phyloP scores from a whole-genome alignment of 2,797 vertebrate species.

The Sebastes itinus region DNA sequence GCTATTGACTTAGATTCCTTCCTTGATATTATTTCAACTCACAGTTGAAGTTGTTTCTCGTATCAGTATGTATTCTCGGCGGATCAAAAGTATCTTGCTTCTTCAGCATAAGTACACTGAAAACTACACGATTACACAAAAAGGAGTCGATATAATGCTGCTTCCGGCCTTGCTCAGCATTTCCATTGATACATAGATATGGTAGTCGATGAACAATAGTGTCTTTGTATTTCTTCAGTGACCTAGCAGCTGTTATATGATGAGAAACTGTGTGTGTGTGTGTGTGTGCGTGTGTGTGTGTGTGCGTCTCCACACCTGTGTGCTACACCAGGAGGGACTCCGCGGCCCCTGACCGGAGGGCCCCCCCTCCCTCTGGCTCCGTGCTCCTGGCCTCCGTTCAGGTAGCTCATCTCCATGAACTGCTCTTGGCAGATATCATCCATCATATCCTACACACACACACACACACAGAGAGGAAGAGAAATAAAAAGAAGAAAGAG shows the following conservation, averaged over 20 bases:
- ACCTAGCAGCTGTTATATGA: not conserved
- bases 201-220: not conserved
- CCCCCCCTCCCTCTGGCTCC: constrained; percentile 88
- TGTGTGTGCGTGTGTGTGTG: not conserved
- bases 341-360: constrained; percentile 89
- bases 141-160: not conserved
- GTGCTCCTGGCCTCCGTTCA: constrained; percentile 94
- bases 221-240: not conserved
- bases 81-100: not conserved
- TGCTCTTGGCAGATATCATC: constrained; percentile 99
- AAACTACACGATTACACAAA: not conserved
- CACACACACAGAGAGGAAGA: not conserved
- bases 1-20: not conserved
- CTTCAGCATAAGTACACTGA: not conserved
- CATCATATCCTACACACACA: constrained; percentile 91
- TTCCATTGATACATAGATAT: not conserved
- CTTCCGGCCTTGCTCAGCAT: not conserved
- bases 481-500: not conserved
- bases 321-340: constrained; percentile 87
- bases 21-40: not conserved
- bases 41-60: not conserved
- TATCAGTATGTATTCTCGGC: not conserved
- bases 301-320: constrained; percentile 84
- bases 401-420: constrained; percentile 96
- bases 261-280: not conserved